Conservation (phyloP, 2,797 vertebrate genomes). For the Sandelia bainsii region DNA sequence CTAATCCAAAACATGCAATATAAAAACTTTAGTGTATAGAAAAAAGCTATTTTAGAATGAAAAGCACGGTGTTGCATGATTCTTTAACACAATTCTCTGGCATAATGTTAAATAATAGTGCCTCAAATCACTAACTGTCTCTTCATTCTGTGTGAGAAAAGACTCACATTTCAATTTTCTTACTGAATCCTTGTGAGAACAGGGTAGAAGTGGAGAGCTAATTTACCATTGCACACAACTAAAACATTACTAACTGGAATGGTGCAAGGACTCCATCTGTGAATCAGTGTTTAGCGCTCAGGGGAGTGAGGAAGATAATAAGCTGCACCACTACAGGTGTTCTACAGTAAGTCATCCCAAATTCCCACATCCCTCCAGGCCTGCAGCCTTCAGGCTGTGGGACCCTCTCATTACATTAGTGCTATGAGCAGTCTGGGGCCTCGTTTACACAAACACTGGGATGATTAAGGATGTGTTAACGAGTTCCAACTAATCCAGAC, state of each 20-base stretch:
- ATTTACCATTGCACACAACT: conserved; percentile 31
- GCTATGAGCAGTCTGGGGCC: conserved; percentile 64
- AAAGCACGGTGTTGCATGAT: neutral
- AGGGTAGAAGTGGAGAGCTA: conserved; percentile 8
- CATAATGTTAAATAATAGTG: neutral
- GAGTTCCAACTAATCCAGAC: conserved; percentile 75
- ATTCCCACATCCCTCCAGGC: conserved; percentile 62
- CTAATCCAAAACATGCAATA: conserved; percentile 77
- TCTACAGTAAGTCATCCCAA: conserved; percentile 58
- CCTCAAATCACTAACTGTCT: conserved; percentile 11
- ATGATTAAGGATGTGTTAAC: conserved; percentile 83
- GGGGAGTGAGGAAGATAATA: conserved; percentile 59
- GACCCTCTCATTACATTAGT: conserved; percentile 73
- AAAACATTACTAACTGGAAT: conserved; percentile 47
- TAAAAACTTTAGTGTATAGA: neutral
- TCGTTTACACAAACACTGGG: conserved; percentile 77
- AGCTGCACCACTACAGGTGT: conserved; percentile 70
- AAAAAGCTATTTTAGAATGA: neutral
- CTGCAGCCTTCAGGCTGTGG: conserved; percentile 56
- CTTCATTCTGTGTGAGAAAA: conserved; percentile 19
- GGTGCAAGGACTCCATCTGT: conserved; percentile 59
- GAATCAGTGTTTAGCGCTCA: conserved; percentile 50
- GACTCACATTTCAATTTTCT: conserved; percentile 13
- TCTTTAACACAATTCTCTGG: neutral
- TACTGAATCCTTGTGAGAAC: conserved; percentile 2